phyloP scores from a whole-genome alignment of 2,113 vertebrate genomes.

The Proterorhinus semilunaris region DNA sequence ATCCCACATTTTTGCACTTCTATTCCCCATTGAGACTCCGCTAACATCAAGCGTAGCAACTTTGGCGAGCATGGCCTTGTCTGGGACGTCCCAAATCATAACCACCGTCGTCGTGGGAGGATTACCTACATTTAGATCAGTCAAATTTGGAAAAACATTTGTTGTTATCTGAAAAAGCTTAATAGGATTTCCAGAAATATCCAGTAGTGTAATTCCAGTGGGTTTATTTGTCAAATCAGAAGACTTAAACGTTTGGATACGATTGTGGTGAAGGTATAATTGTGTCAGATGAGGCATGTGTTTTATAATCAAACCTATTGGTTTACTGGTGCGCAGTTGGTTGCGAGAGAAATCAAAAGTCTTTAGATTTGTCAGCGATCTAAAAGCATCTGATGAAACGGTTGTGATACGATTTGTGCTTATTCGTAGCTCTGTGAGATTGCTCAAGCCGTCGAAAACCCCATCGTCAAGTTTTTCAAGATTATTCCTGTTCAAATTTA shows the following conservation, averaged over 20 bases:
- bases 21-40: conserved; percentile 37
- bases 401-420: conserved; percentile 27
- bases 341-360: conserved; percentile 60
- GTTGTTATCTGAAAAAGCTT: conserved; percentile 52
- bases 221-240: conserved; percentile 52
- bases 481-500: conserved; percentile 60
- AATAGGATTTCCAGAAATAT: conserved; percentile 62
- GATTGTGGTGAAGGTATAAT: conserved; percentile 19
- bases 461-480: conserved; percentile 26
- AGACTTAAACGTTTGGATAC: conserved; percentile 31
- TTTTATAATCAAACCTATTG: conserved; percentile 37
- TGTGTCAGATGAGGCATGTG: conserved; percentile 41
- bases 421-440: conserved; percentile 51
- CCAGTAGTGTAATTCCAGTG: conserved; percentile 20
- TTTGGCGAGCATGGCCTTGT: conserved; percentile 48
- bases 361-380: conserved; percentile 43
- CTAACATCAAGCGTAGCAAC: conserved; percentile 63
- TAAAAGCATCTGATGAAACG: conserved; percentile 44
- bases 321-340: conserved; percentile 17
- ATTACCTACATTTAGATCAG: conserved; percentile 50
- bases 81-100: conserved; percentile 55
- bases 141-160: conserved; percentile 62
- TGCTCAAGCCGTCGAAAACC: conserved; percentile 62
- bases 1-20: conserved; percentile 16
- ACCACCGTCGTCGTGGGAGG: conserved; percentile 9